Percentiles rank a stretch among this genome's conserved stretches.
Conservation (phyloP, 2,888 invertebrate species). For the Adelognathus sp. region DNA sequence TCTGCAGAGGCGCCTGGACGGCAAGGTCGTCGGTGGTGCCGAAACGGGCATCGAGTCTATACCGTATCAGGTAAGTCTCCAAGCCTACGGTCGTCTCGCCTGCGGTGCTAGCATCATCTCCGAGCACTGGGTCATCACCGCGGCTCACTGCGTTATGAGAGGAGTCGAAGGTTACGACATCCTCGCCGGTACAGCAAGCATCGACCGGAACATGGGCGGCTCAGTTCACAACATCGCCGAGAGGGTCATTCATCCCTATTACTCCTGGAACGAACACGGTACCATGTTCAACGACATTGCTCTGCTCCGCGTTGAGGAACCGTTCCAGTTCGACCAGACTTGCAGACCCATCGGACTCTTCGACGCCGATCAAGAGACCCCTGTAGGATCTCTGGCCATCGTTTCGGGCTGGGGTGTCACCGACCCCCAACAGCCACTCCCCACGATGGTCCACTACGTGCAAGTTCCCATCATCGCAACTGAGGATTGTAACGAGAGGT, state of each 20-base stretch:
- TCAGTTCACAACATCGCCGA: background rate
- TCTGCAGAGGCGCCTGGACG: too few species aligned
- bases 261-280: too few species aligned
- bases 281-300: slow-evolving; percentile 84
- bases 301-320: slow-evolving; percentile 81
- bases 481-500: slow-evolving; percentile 79
- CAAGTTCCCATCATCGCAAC: slow-evolving; percentile 83
- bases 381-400: slow-evolving; percentile 51
- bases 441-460: slow-evolving; percentile 80
- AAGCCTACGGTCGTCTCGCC: slow-evolving; percentile 80
- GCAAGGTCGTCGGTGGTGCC: slow-evolving; percentile 82
- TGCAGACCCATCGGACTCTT: slow-evolving; percentile 82
- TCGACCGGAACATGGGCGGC: background rate
- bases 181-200: background rate
- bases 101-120: slow-evolving; percentile 84
- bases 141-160: slow-evolving; percentile 83
- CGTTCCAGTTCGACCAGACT: slow-evolving; percentile 81
- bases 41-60: slow-evolving; percentile 80
- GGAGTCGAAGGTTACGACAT: background rate
- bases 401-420: slow-evolving; percentile 69
- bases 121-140: slow-evolving; percentile 81
- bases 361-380: slow-evolving; percentile 66
- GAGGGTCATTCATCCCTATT: background rate
- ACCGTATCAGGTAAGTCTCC: slow-evolving; percentile 82
- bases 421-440: slow-evolving; percentile 73